Evolutionary conservation across 2,797 vertebrate species (phyloP).

Genomic region (Odontamblyopus rebecca): DNA sequence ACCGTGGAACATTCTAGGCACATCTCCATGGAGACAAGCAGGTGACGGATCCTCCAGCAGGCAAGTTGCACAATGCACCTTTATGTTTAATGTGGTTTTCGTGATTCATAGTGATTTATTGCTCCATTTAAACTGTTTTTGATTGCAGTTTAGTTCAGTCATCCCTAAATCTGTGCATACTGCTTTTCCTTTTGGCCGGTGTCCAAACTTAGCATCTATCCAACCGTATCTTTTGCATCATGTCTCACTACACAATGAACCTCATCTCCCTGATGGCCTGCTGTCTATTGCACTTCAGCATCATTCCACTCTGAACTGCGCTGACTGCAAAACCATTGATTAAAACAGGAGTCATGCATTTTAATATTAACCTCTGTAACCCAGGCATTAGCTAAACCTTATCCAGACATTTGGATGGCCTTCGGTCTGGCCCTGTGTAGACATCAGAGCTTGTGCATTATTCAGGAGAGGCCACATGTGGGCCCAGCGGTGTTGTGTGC

Average conservation of each 20-base stretch:
- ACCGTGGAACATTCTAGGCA: no score
- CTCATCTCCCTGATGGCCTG: not conserved
- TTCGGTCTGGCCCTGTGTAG: conserved; percentile 30
- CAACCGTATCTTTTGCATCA: no score
- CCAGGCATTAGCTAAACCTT: not conserved
- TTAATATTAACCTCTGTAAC: not conserved
- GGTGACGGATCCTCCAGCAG: no score
- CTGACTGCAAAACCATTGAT: not conserved
- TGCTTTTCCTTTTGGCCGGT: not conserved
- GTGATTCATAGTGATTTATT: not conserved
- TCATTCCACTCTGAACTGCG: not conserved
- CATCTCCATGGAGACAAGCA: no score
- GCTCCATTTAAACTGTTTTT: not conserved
- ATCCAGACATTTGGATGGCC: not conserved
- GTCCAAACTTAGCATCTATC: not conserved
- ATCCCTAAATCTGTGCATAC: not conserved
- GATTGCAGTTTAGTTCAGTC: not conserved
- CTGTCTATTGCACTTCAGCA: not conserved
- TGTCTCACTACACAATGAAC: not conserved
- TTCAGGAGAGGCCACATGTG: conserved; percentile 66
- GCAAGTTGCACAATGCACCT: no score
- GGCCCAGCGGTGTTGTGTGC: conserved; percentile 47
- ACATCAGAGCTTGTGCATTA: conserved; percentile 65
- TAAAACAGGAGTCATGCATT: not conserved
- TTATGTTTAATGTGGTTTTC: no score